Evolutionary conservation across 2,797 vertebrate genomes (phyloP).

Genomic region (Vespertilio murinus): DNA sequence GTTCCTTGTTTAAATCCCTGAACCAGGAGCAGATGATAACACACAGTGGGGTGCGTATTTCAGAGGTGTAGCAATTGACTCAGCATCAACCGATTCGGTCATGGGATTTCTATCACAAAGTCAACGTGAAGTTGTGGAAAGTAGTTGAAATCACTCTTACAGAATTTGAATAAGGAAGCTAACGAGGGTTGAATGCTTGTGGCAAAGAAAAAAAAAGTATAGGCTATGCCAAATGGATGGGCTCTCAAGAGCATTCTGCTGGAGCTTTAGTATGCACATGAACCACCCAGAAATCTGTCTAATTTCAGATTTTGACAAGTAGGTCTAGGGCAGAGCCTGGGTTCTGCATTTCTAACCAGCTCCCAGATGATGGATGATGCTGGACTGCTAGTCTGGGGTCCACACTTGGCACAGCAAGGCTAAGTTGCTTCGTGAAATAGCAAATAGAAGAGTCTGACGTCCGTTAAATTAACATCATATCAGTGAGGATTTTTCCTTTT

Average conservation of each 20-base stretch:
- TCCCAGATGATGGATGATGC: background rate
- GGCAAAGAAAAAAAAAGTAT: background rate
- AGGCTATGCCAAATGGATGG: too few relatives aligned
- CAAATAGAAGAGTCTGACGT: background rate
- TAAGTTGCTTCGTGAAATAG: background rate
- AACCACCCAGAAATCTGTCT: background rate
- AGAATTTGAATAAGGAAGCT: background rate
- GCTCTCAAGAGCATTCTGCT: background rate
- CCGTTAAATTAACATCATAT: background rate
- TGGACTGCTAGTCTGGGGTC: background rate
- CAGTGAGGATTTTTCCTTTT: background rate
- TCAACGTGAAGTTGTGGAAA: background rate
- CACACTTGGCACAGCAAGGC: background rate
- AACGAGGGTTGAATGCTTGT: background rate
- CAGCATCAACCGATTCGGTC: background rate
- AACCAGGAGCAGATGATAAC: background rate
- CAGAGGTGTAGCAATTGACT: background rate
- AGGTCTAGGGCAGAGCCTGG: background rate
- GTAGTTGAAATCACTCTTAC: background rate
- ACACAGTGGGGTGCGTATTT: background rate
- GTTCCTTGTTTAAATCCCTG: background rate
- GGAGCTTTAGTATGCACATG: background rate
- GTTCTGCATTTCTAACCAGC: background rate
- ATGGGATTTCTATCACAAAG: background rate
- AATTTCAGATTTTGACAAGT: background rate